phyloP scores from a whole-genome alignment of 2,888 invertebrate genomes.

The Harmothoe impar region DNA sequence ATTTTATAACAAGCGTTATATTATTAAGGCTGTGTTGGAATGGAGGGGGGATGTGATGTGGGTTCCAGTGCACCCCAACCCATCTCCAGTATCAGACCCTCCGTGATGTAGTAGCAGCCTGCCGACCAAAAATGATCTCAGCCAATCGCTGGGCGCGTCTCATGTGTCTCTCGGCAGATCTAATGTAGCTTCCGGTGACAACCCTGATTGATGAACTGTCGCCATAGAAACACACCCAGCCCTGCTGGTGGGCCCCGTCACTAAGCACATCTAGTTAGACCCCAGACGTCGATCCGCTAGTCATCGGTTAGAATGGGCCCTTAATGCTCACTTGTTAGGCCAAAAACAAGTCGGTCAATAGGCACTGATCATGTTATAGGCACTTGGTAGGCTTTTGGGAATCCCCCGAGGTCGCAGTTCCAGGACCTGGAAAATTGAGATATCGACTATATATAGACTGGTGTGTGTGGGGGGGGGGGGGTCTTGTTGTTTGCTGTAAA shows the following conservation, averaged over 20 bases:
- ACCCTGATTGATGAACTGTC: constrained; percentile 18
- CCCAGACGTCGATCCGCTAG: background rate
- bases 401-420: background rate
- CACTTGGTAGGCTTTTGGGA: background rate
- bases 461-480: too few relatives aligned
- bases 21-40: too few relatives aligned
- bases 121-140: too few relatives aligned
- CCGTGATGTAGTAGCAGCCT: too few relatives aligned
- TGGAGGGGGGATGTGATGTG: too few relatives aligned
- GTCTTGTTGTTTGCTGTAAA: too few relatives aligned
- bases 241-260: background rate
- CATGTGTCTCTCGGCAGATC: constrained; percentile 3
- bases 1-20: too few relatives aligned
- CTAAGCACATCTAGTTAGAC: constrained; percentile 17
- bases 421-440: too few relatives aligned
- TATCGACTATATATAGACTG: too few relatives aligned
- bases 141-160: background rate
- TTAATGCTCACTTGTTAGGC: constrained; percentile 21
- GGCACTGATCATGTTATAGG: background rate
- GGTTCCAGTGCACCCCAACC: too few relatives aligned
- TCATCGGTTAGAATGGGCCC: background rate
- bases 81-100: too few relatives aligned
- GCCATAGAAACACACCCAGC: background rate
- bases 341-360: constrained; percentile 6
- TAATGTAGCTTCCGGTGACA: constrained; percentile 24